phyloP scores from a whole-genome alignment of 1,140 invertebrate species.

The Macrotrachela quadricornifera region DNA sequence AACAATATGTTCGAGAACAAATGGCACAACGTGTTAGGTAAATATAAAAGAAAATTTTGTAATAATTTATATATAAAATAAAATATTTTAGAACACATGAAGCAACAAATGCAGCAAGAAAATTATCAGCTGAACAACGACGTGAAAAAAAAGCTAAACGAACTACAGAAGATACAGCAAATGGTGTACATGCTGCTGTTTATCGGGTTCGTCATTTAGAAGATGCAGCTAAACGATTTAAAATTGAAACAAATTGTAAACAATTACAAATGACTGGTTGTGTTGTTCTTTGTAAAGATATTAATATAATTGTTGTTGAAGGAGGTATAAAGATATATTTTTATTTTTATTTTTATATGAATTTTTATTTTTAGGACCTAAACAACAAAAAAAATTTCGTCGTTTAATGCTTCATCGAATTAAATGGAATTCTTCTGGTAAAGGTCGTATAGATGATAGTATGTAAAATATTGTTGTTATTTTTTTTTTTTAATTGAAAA shows the following conservation, averaged over 20 bases:
- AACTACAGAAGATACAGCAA: constrained; percentile 65
- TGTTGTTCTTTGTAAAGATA: constrained; percentile 74
- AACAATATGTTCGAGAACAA: constrained; percentile 87
- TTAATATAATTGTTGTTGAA: constrained; percentile 89
- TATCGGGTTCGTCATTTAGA: constrained; percentile 73
- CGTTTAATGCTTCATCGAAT: constrained; percentile 78
- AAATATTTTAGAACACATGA: constrained; percentile 50
- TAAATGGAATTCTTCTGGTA: constrained; percentile 57
- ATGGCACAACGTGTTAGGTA: constrained; percentile 80
- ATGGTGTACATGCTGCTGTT: constrained; percentile 71
- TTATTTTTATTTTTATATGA: too few species aligned
- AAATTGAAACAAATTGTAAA: constrained; percentile 88
- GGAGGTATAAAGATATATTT: constrained; percentile 36
- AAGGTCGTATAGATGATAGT: constrained; percentile 58
- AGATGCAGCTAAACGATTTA: constrained; percentile 83
- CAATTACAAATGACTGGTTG: constrained; percentile 85
- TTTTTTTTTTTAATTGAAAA: not conserved
- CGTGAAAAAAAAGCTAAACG: constrained; percentile 53
- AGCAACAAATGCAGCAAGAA: constrained; percentile 76
- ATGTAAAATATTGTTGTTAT: constrained; percentile 56
- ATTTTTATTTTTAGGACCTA: constrained; percentile 35
- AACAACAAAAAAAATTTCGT: constrained; percentile 86
- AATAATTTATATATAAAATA: too few species aligned
- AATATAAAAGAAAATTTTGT: too few species aligned
- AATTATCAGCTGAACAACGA: constrained; percentile 74